Evolutionary conservation across 2,113 vertebrate species (phyloP).

Genomic region (Eudyptes chrysolophus): DNA sequence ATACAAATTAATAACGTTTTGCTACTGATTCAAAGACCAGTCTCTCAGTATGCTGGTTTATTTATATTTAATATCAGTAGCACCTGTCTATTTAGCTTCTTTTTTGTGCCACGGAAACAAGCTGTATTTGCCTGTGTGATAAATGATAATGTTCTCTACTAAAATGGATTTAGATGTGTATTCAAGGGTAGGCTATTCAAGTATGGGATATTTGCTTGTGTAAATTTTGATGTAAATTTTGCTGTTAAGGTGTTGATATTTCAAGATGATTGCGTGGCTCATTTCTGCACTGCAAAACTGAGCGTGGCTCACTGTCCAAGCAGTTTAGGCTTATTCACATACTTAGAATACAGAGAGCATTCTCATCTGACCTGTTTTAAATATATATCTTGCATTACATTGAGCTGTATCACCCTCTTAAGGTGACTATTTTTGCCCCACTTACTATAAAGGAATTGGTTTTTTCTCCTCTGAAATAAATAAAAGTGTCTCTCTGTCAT

Average conservation of each 20-base stretch:
- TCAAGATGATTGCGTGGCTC: neutral
- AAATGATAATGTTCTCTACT: neutral
- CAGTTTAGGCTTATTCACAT: neutral
- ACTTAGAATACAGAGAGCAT: neutral
- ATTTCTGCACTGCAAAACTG: neutral
- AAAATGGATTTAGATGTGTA: neutral
- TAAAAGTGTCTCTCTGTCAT: neutral
- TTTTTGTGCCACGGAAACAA: neutral
- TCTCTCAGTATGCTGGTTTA: neutral
- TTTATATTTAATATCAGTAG: neutral
- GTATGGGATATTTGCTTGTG: neutral
- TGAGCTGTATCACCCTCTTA: neutral
- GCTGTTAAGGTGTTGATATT: neutral
- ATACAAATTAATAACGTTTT: neutral
- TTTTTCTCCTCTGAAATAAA: neutral
- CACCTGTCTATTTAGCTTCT: neutral
- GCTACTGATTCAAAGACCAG: neutral
- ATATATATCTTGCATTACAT: neutral
- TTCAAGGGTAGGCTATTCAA: neutral
- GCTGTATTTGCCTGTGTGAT: neutral
- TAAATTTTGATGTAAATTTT: constrained; percentile 11
- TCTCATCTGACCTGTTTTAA: neutral
- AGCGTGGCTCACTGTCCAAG: neutral
- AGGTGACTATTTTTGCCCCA: neutral
- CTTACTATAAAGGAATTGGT: neutral